These are phyloP conservation scores for Diarsia brunnea DNA, from an alignment of 2,888 invertebrate species.

Conservation along the genomic window DNA sequence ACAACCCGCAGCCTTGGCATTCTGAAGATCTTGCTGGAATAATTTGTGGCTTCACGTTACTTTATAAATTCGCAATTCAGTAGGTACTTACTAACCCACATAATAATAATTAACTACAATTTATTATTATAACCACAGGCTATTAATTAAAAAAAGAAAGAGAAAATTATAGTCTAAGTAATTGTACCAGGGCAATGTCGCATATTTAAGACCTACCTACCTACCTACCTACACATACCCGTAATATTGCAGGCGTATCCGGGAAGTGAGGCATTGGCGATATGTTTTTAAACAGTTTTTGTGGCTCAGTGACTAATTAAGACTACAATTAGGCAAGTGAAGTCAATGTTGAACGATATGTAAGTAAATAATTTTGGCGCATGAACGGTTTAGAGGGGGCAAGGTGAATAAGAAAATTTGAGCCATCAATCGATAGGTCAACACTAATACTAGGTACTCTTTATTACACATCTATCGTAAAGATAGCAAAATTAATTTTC, in stretches of 20 bases:
- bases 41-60: neutral
- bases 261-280: slow-evolving; percentile 72
- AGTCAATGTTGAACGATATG: slow-evolving; percentile 63
- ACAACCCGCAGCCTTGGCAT: too few species aligned
- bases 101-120: slow-evolving; percentile 10
- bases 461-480: too few species aligned
- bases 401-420: neutral
- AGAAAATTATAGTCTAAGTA: slow-evolving; percentile 47
- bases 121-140: slow-evolving; percentile 20
- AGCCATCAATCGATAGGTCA: too few species aligned
- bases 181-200: slow-evolving; percentile 29
- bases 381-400: slow-evolving; percentile 52
- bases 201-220: slow-evolving; percentile 44
- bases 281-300: slow-evolving; percentile 69
- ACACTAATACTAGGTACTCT: too few species aligned
- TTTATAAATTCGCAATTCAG: neutral
- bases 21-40: too few species aligned
- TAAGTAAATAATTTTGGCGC: slow-evolving; percentile 33
- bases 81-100: neutral
- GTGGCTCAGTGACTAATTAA: slow-evolving; percentile 69
- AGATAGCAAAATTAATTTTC: too few species aligned
- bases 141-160: slow-evolving; percentile 34
- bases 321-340: slow-evolving; percentile 70
- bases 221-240: slow-evolving; percentile 4
- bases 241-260: slow-evolving; percentile 72